These are phyloP conservation scores for Eupithecia exiguata DNA, from an alignment of 2,888 invertebrate species.

Conservation along the genomic window DNA sequence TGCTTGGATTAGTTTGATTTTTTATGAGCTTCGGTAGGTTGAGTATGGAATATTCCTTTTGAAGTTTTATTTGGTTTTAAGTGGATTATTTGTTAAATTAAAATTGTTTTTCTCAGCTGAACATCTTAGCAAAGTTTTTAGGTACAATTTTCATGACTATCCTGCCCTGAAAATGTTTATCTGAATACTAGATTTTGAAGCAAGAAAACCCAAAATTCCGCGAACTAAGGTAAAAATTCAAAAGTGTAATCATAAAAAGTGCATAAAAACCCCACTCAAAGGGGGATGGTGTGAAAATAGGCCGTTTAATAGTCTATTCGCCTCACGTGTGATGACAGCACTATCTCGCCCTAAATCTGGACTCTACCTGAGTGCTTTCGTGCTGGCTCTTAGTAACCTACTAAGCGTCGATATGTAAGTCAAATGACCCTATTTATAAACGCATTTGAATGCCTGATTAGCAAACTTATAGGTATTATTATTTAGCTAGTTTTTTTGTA, in stretches of 20 bases:
- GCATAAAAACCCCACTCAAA: conserved; percentile 68
- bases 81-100: not conserved
- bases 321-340: conserved; percentile 71
- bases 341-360: conserved; percentile 78
- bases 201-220: not conserved
- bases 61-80: not conserved
- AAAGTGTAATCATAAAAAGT: conserved; percentile 53
- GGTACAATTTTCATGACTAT: not conserved
- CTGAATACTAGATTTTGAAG: not conserved
- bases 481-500: not conserved
- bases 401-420: conserved; percentile 15
- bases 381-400: conserved; percentile 43
- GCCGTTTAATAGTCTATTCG: conserved; percentile 65
- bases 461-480: not conserved
- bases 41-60: not conserved
- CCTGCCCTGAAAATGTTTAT: not conserved
- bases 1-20: not conserved
- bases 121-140: not conserved
- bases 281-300: conserved; percentile 75
- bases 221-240: conserved; percentile 43
- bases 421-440: not conserved
- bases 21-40: not conserved
- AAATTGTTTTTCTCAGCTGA: not conserved
- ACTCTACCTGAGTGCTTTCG: conserved; percentile 49
- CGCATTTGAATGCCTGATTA: conserved; percentile 5